Percentiles rank a stretch among this genome's conserved stretches.
These are phyloP conservation scores for Leucopternis melanops DNA, from an alignment of 2,113 vertebrate species.

Conservation along the genomic window DNA sequence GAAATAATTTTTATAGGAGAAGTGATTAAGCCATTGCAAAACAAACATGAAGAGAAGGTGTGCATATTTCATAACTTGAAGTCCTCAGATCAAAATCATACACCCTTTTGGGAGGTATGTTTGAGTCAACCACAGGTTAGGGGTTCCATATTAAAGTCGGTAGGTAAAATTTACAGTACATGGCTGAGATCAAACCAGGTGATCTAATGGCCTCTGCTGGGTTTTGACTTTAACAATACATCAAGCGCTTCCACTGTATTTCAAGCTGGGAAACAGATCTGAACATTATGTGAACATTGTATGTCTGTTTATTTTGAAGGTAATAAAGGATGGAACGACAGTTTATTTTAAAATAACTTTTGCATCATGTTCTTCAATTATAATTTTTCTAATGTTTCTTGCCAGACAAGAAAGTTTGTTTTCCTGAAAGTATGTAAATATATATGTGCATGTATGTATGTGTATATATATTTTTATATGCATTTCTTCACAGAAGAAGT, in stretches of 20 bases:
- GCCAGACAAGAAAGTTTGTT: background rate
- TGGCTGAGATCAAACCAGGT: background rate
- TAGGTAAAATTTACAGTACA: background rate
- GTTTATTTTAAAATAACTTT: background rate
- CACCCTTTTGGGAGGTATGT: background rate
- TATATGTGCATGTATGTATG: fast-evolving
- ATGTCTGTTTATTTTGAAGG: background rate
- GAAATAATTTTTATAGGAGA: background rate
- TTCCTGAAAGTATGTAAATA: background rate
- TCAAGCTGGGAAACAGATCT: background rate
- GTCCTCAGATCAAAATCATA: background rate
- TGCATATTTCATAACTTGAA: background rate
- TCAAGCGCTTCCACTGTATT: background rate
- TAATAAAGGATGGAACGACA: background rate
- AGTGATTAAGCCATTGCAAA: background rate
- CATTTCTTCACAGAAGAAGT: background rate
- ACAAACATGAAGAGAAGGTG: background rate
- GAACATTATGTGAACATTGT: background rate
- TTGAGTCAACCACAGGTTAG: background rate
- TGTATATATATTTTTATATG: background rate
- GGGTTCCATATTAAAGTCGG: background rate
- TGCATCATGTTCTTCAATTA: background rate
- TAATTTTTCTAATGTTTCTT: background rate
- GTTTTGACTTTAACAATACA: background rate
- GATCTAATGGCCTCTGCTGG: background rate